These are phyloP conservation scores for Plodia interpunctella DNA, from an alignment of 1,140 invertebrate genomes.

Conservation along the genomic window DNA sequence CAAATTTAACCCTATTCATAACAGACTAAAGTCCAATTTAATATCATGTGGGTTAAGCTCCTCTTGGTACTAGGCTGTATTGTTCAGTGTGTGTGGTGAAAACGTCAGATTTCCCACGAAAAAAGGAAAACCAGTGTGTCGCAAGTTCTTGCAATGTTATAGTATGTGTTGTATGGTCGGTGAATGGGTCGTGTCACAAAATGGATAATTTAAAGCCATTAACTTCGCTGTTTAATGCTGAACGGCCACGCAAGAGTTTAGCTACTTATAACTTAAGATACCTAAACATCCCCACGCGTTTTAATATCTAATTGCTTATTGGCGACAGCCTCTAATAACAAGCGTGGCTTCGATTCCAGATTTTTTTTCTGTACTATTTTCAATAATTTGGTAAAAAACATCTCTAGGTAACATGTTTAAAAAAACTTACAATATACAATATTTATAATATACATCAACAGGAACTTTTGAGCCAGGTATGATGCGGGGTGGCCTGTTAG, in stretches of 20 bases:
- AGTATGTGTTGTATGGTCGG: not conserved
- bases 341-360: too few species aligned
- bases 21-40: not conserved
- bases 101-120: slow-evolving; percentile 3
- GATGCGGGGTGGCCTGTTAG: too few species aligned
- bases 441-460: too few species aligned
- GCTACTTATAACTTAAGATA: not conserved
- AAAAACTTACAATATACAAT: too few species aligned
- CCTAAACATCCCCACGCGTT: too few species aligned
- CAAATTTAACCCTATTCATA: not conserved
- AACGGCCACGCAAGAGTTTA: not conserved
- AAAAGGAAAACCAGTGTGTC: slow-evolving; percentile 1
- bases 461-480: too few species aligned
- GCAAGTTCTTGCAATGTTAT: slow-evolving; percentile 3
- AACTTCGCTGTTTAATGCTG: not conserved
- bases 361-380: too few species aligned
- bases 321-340: too few species aligned
- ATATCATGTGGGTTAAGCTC: not conserved
- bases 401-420: too few species aligned
- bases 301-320: too few species aligned
- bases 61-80: not conserved
- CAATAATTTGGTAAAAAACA: too few species aligned
- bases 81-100: slow-evolving; percentile 1
- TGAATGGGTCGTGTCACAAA: slow-evolving; percentile 4
- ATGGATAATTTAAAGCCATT: slow-evolving; percentile 7